Percentiles rank a stretch among this genome's conserved stretches.
These are phyloP conservation scores for Leptopterna dolabrata DNA, from an alignment of 2,888 invertebrate species.

Conservation along the genomic window DNA sequence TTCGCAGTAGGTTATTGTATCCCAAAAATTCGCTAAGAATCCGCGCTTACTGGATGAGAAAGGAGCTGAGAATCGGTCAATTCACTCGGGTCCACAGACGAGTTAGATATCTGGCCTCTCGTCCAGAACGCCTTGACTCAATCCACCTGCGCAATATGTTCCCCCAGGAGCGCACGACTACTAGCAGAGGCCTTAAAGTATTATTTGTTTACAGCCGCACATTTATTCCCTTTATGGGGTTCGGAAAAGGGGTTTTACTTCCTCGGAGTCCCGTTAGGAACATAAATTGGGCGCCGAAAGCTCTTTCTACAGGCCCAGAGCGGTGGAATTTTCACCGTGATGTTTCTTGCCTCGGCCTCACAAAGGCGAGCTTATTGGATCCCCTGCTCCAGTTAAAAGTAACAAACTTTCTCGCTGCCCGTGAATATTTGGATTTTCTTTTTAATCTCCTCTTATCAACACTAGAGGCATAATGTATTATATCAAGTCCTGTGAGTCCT, in stretches of 20 bases:
- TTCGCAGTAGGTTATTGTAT: no score
- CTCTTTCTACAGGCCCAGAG: background rate
- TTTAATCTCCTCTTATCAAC: background rate
- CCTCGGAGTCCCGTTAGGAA: background rate
- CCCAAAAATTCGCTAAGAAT: no score
- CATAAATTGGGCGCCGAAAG: conserved; percentile 15
- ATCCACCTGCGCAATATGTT: background rate
- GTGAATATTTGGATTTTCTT: background rate
- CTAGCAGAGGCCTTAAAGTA: conserved; percentile 3
- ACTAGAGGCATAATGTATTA: no score
- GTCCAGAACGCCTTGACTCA: no score
- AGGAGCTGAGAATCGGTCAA: no score
- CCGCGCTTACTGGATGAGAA: no score
- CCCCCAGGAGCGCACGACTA: background rate
- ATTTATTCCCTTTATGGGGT: conserved; percentile 29
- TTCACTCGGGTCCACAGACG: no score
- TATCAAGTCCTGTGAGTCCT: no score
- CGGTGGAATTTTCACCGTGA: conserved; percentile 15
- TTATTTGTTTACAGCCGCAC: conserved; percentile 27
- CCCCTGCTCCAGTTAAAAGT: background rate
- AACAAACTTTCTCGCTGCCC: background rate
- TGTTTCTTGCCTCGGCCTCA: background rate
- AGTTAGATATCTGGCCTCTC: no score
- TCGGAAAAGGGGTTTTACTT: conserved; percentile 32
- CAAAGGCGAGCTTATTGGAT: conserved; percentile 29